These are phyloP conservation scores for Clarias platycephalus DNA, from an alignment of 2,797 vertebrate genomes.

Conservation along the genomic window DNA sequence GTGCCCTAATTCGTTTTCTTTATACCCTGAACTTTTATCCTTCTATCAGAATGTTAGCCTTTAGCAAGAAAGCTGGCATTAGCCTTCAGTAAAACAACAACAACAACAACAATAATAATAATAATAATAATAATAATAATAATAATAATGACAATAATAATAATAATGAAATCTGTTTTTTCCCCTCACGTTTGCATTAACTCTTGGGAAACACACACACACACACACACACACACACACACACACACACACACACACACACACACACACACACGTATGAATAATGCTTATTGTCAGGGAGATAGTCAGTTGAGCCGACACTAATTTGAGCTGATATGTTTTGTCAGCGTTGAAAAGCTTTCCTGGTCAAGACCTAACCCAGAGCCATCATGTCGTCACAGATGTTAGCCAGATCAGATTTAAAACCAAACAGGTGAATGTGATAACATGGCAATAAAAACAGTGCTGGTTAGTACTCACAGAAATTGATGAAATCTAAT, in stretches of 20 bases:
- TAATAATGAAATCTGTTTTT: not conserved
- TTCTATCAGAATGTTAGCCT: not conserved
- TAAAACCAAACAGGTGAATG: not conserved
- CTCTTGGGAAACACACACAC: not conserved
- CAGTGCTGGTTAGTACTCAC: not conserved
- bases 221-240: too few relatives aligned
- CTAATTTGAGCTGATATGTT: constrained; percentile 25
- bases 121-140: too few relatives aligned
- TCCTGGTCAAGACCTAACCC: not conserved
- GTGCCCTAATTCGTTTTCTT: too few relatives aligned
- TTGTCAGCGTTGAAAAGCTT: constrained; percentile 12
- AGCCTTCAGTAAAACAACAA: not conserved
- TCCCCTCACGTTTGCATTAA: constrained; percentile 5
- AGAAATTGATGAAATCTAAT: too few relatives aligned
- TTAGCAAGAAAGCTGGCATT: constrained; percentile 19
- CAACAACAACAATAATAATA: too few relatives aligned
- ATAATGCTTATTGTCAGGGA: constrained; percentile 1
- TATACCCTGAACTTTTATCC: too few relatives aligned
- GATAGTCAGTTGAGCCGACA: not conserved
- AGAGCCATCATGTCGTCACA: not conserved
- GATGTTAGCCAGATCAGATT: not conserved
- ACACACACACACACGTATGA: not conserved
- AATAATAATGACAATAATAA: too few relatives aligned
- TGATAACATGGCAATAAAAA: not conserved
- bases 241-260: not conserved